phyloP scores from a whole-genome alignment of 1,140 invertebrate species.

The Diorhabda elongata region DNA sequence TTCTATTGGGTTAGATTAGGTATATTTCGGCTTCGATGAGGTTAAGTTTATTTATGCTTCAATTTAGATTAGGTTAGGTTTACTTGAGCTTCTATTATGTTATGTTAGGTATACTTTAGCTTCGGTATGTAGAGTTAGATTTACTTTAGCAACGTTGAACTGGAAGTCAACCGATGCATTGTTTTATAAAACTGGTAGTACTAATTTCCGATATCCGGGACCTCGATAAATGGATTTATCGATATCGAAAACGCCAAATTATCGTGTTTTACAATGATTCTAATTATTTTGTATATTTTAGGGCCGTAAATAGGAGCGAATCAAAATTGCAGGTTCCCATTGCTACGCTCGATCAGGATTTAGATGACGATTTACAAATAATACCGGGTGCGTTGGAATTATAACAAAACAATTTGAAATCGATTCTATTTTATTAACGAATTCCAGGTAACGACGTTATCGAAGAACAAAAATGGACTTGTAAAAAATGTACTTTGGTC shows the following conservation, averaged over 20 bases:
- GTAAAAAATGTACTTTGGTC: conserved; percentile 80
- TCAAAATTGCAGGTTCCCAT: conserved; percentile 42
- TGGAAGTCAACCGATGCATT: too few relatives aligned
- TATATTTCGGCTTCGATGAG: too few relatives aligned
- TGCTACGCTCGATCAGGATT: conserved; percentile 49
- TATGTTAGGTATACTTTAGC: too few relatives aligned
- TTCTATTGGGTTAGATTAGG: too few relatives aligned
- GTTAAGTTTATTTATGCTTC: too few relatives aligned
- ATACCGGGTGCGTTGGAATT: conserved; percentile 40
- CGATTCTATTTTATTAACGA: not conserved
- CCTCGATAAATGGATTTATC: too few relatives aligned
- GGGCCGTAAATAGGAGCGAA: conserved; percentile 40
- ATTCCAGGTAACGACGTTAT: conserved; percentile 14
- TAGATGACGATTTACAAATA: conserved; percentile 53
- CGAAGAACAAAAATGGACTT: conserved; percentile 68
- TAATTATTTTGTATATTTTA: conserved; percentile 22
- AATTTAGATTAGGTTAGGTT: too few relatives aligned
- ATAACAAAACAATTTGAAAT: not conserved
- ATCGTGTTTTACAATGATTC: not conserved
- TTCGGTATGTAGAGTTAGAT: too few relatives aligned
- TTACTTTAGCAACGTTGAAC: too few relatives aligned
- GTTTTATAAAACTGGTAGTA: too few relatives aligned
- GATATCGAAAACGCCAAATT: not conserved
- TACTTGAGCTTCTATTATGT: too few relatives aligned
- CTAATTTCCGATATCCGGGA: too few relatives aligned